These are phyloP conservation scores for Neelides folsomi DNA, from an alignment of 2,888 invertebrate genomes.

Conservation along the genomic window DNA sequence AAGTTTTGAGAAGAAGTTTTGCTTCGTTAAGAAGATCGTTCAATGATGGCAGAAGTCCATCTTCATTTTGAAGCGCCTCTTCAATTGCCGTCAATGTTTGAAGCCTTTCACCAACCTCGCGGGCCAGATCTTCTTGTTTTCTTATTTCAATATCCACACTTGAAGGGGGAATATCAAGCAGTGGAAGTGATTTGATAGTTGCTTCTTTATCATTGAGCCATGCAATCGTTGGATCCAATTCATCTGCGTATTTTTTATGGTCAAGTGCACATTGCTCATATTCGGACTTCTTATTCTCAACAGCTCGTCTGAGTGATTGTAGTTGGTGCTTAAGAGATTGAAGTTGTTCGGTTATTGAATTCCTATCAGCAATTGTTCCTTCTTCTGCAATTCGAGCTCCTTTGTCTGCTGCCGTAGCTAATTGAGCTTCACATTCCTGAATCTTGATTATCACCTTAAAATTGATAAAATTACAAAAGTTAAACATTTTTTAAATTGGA, in stretches of 20 bases:
- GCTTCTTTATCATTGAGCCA: conserved; percentile 72
- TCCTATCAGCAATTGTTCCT: conserved; percentile 72
- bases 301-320: conserved; percentile 59
- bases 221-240: conserved; percentile 68
- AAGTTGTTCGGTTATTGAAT: conserved; percentile 72
- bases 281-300: conserved; percentile 73
- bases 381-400: conserved; percentile 85
- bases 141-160: conserved; percentile 70
- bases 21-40: conserved; percentile 75
- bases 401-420: conserved; percentile 78
- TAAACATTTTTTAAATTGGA: too few relatives aligned
- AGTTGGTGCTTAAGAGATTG: conserved; percentile 75
- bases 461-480: not conserved
- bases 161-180: conserved; percentile 60
- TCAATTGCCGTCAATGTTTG: conserved; percentile 56
- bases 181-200: conserved; percentile 64
- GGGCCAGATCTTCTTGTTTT: conserved; percentile 55
- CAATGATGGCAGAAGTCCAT: conserved; percentile 63
- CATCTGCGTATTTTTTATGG: conserved; percentile 67
- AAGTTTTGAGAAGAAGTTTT: conserved; percentile 57
- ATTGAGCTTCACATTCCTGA: conserved; percentile 74
- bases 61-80: conserved; percentile 57
- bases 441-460: conserved; percentile 57
- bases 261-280: conserved; percentile 78
- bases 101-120: conserved; percentile 55